Evolutionary conservation across 1,140 invertebrate species (phyloP), one percentile per base, ranked within the genome.

Genomic region (honey bee (Apis mellifera)): DNA sequence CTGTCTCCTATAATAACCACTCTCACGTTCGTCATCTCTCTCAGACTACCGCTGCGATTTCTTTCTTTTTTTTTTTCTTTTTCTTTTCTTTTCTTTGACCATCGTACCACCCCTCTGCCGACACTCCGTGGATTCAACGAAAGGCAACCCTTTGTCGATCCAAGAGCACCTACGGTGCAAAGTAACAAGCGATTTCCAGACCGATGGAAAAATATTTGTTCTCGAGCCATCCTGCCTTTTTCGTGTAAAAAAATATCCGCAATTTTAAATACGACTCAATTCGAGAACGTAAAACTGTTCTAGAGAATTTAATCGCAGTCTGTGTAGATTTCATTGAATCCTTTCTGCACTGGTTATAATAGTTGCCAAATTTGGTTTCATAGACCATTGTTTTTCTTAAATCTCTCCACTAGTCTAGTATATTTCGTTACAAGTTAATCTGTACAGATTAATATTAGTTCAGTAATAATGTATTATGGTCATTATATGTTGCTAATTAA

Each of bases 1-100:
- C 75, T 70, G 54, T 74, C 72, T 73, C 71, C 81, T 85, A 82
- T 84, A 76, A 84, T 86, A 82, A 86, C 84, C 71, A 21, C 78
- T 66, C 78, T 66, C 60, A 23, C 83, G 50, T 60, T 57, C 72
- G 78, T 72, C 32, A 74, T 68, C 70, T 72, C 57, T 68, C 66
- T 59, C 55, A 78, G 68, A 86, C 64, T 15, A 64, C 23, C 15
- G 62, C 62, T 32, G 50, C 21, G 65, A 68, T 42, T n/a, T 12
- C 21, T 60, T 26, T 3, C 12, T n/a, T 50, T n/a, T 57, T 55
- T 57, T 12, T 2, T 57, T 66, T 1, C 4, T 15, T 2, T 15
- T 52, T 32, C 26, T 1, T 66, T 54, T 26, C 59, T 55, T 72
- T 79, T 71, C 77, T 78, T 60, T 55, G 65, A 69, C 52, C 54